Evolutionary conservation across 2,888 invertebrate genomes (phyloP), one percentile per base, ranked within the genome.

Genomic region (Meghimatium bilineatum): DNA sequence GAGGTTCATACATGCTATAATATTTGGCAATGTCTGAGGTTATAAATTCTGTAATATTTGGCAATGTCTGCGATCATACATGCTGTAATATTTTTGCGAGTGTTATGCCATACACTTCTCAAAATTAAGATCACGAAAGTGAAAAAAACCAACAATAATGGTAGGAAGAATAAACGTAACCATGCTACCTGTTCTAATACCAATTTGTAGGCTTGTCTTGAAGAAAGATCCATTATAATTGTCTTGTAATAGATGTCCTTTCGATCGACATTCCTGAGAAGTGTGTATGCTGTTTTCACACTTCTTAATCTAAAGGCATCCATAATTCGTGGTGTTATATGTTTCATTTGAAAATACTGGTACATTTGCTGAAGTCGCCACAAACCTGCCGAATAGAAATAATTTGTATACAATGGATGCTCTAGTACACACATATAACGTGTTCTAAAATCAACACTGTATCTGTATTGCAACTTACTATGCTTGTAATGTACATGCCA

Each of bases 311-410:
- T 77, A 74, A 88, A 89, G 23, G 90, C 90, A 82, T 90, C 90
- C 49, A 90, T 83, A 2, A 88, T 69, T 66, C 88, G 83, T 12
- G 86, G 80, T 17, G 72, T 80, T 34, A 85, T 82, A 26, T 78
- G 63, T 26, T 85, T 80, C 34, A 84, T 75, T 82, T 88, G 88
- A 74, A 90, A 90, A 56, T 87, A 88, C 38, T 87, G 82, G 80
- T 89, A 90, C 44, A 90, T 69, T 63, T 83, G 84, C 78, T 90
- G 89, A 10, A 90, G 83, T 10, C 90, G 85, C 90, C 90, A 90
- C n/a, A 90, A 85, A 14, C 88, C 90, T 90, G 86, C 0, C 14
- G 12, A 76, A 36, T n/a, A 60, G 29, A 74, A 44, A 49, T n/a
- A n/a, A n/a, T n/a, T n/a, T n/a, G n/a, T n/a, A n/a, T n/a, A n/a